Evolutionary conservation across 2,113 vertebrate species (phyloP).

Genomic region (Apeltes quadracus): DNA sequence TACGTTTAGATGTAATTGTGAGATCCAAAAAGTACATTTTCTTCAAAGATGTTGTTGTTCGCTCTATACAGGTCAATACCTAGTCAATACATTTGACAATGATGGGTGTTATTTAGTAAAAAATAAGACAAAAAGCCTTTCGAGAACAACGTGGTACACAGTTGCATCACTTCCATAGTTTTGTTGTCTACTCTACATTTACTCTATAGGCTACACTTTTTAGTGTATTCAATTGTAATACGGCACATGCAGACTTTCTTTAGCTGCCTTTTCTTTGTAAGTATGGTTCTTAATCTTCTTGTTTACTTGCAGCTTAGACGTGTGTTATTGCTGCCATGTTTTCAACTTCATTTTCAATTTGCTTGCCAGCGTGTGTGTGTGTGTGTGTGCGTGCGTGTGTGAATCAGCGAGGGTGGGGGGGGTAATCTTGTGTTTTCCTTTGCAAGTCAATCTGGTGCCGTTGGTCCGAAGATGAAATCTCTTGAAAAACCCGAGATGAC

Average conservation of each 20-base stretch:
- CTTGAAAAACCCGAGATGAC: conserved; percentile 22
- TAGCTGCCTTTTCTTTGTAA: neutral
- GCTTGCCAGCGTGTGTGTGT: conserved; percentile 28
- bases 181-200: neutral
- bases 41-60: neutral
- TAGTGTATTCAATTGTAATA: neutral
- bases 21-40: neutral
- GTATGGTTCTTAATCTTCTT: conserved; percentile 27
- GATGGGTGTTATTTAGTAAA: too few species aligned
- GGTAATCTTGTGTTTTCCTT: conserved; percentile 20
- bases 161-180: too few species aligned
- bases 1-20: too few species aligned
- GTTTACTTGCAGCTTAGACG: conserved; percentile 48
- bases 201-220: neutral
- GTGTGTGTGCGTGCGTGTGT: conserved; percentile 12
- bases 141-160: too few species aligned
- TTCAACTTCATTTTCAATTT: conserved; percentile 54
- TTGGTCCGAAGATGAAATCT: conserved; percentile 12
- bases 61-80: neutral
- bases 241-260: neutral
- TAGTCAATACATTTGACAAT: too few species aligned
- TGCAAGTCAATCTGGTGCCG: conserved; percentile 31
- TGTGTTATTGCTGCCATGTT: conserved; percentile 45
- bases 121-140: too few species aligned
- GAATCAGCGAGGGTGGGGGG: neutral